Evolutionary conservation across 2,888 invertebrate genomes (phyloP), one percentile per base, ranked within the genome.

Genomic region (Netelia melanura): DNA sequence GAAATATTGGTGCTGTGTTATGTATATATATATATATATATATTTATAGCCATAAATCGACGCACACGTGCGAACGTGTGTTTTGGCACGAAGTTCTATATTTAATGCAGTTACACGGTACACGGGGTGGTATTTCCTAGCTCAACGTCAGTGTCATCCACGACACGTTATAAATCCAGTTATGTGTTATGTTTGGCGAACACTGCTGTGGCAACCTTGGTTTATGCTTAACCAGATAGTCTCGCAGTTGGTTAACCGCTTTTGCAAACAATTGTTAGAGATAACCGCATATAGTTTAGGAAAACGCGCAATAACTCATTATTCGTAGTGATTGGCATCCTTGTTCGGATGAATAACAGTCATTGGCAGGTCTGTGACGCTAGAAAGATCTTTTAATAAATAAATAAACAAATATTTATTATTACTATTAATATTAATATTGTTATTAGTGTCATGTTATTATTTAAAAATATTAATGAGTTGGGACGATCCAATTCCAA

Each of bases 191-290:
- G 64, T 76, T 43, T 21, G 54, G 14, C 21, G 25, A 56, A 2
- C 2, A n/a, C 14, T 44, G 58, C 52, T 14, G 58, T 21, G 9
- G 43, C 17, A 67, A 76, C 30, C 14, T 56, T 65, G 76, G 38
- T 67, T 38, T 56, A 65, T 67, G 43, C 43, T 5, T n/a, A 56
- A 1, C 43, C 2, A 21, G 56, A 56, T 56, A 65, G 76, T 6
- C 54, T 76, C 65, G 56, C 65, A 67, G 76, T 67, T 56, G 54
- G 76, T 76, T 65, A 56, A 76, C 52, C 23, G 14, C 54, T 21
- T 21, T 65, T 76, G 54, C 17, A 21, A n/a, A 58, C 17, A 58
- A 58, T 58, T 58, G 58, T 70, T 30, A 54, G 48, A 30, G 14
- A 25, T 6, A 52, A 30, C 17, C 9, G n/a, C 25, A 14, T 38